Base-by-base conservation (phyloP, 2,888 invertebrate genomes). In the Microctonus hyperodae region DNA sequence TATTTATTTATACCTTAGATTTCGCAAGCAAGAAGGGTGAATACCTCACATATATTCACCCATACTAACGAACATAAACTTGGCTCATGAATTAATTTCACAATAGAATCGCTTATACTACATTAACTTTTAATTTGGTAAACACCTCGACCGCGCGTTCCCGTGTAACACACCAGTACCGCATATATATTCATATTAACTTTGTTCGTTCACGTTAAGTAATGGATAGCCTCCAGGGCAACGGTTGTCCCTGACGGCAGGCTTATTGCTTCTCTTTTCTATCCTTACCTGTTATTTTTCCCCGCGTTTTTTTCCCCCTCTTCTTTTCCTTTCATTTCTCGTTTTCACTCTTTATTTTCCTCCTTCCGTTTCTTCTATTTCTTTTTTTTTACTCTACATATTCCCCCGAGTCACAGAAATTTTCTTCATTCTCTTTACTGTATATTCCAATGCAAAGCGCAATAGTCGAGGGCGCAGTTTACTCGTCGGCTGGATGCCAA, bases 101-200 rank as follows among this genome's bases (percentile, higher is more conserved):
- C 72, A 71, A 73, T 72, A 70, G 70, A 73, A 73, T 73, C 74
- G 73, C 71, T 74, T 74, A 74, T 74, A 74, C 72, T 73, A 74
- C 73, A 74, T 74, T 74, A 74, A 74, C 72, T 73, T 73, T 74
- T 74, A 74, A 74, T 73, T 73, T 73, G 69, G 70, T 70, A 72
- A 73, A 71, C 72, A 72, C 69, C 63, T 64, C 53, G 40, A 58
- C 64, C 60, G 59, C 23, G 51, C 64, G 25, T 48, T 37, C 53
- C 40, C 13, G 11, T 25, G 13, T 48, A 67, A 23, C 63, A 23
- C 35, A 37, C 35, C 35, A 56, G 48, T 37, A 51, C 64, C 25
- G 61, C 62, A 48, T 69, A 66, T 71, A 72, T 71, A 73, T 72
- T 74, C 70, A 73, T 71, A 74, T 74, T 73, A 74, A 70, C 72